Conservation (phyloP, 2,113 vertebrate genomes). For the Phalacrocorax carbo region DNA sequence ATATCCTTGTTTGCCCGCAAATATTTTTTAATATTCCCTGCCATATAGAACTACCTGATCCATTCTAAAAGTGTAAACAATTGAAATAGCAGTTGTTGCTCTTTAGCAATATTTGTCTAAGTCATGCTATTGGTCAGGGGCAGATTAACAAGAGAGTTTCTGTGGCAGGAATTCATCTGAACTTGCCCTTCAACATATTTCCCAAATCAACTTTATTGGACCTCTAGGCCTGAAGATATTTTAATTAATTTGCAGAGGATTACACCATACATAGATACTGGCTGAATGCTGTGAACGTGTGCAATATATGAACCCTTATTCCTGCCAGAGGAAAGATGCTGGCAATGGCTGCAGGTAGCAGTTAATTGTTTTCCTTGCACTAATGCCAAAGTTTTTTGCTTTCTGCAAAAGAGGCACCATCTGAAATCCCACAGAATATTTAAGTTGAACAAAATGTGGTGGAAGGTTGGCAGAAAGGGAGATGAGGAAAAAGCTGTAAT, state of each 20-base stretch:
- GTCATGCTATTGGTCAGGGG: not conserved
- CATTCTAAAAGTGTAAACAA: not conserved
- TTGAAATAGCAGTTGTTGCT: not conserved
- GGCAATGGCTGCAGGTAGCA: not conserved
- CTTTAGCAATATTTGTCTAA: not conserved
- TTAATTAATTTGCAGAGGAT: not conserved
- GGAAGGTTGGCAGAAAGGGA: not conserved
- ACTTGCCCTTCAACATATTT: not conserved
- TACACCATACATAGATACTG: not conserved
- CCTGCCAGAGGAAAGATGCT: not conserved
- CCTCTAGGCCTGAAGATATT: not conserved
- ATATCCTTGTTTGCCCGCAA: not conserved
- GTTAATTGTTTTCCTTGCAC: not conserved
- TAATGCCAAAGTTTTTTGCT: not conserved
- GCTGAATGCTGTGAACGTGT: not conserved
- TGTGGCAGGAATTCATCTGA: not conserved
- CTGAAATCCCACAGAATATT: not conserved
- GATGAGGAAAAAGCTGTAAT: not conserved
- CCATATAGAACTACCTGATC: not conserved
- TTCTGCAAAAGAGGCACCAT: not conserved
- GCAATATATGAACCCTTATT: not conserved
- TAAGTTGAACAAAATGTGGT: not conserved
- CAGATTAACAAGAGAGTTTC: not conserved
- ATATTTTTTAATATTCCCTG: not conserved
- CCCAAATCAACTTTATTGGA: not conserved